These are phyloP conservation scores for Stegophylla sp. DNA, from an alignment of 2,888 invertebrate species.

Conservation along the genomic window DNA sequence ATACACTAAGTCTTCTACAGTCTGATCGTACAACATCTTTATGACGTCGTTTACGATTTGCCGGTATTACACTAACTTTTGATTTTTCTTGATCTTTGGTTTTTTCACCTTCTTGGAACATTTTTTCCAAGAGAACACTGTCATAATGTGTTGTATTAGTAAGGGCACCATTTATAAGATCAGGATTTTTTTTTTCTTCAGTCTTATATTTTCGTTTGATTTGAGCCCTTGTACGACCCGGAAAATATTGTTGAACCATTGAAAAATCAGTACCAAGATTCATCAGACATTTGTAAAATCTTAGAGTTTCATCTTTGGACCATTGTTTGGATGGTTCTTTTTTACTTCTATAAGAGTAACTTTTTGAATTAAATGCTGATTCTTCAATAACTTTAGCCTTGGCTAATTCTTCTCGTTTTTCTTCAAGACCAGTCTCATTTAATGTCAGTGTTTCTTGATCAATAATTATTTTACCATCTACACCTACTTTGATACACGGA, in stretches of 20 bases:
- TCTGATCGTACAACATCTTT: conserved; percentile 14
- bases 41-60: conserved; percentile 1
- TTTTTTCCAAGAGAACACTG: conserved; percentile 60
- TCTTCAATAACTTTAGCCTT: conserved; percentile 71
- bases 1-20: conserved; percentile 35
- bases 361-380: conserved; percentile 65
- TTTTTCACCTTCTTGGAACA: conserved; percentile 35
- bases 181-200: conserved; percentile 81
- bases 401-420: conserved; percentile 58
- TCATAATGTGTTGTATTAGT: conserved; percentile 76
- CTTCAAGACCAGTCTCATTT: conserved; percentile 62
- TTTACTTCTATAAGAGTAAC: conserved; percentile 67
- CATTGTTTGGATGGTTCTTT: conserved; percentile 76
- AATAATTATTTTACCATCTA: conserved; percentile 82
- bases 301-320: conserved; percentile 76
- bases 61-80: not conserved
- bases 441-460: conserved; percentile 81
- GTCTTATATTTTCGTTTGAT: conserved; percentile 92
- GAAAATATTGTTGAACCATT: conserved; percentile 83
- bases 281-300: conserved; percentile 88
- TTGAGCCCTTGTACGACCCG: conserved; percentile 79
- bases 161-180: conserved; percentile 78
- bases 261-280: conserved; percentile 92
- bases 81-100: not conserved
- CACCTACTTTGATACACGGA: conserved; percentile 75